Base-by-base conservation (phyloP, 2,888 invertebrate species). In the Acrobasis suavella region DNA sequence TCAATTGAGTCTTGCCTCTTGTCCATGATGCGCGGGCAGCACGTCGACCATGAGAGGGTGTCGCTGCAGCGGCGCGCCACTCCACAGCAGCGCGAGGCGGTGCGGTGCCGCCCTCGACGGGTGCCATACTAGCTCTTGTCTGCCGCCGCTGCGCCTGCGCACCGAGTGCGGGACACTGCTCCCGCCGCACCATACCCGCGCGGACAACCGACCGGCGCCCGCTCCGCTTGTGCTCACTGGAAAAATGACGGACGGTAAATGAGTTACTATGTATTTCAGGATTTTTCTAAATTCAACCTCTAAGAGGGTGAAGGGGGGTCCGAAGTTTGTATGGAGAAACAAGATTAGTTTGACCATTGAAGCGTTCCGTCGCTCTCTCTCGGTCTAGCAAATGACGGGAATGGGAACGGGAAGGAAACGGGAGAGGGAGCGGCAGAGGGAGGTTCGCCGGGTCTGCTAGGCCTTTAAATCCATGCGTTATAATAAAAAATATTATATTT, bases 31-130 rank as follows among this genome's bases (percentile, higher is more conserved):
- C 8, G 96, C 91, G 0, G 95, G 93, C 68, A 91, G 81, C 12
- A 94, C 94, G 67, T 93, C 94, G 0, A 94, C 91, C 49, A 94
- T 81, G 12, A 94, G 80, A 1, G 94, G 94, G 7, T 93, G 93
- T 6, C 89, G 75, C 0, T 93, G 83, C 2, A 94, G 85, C 12
- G 97, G 97, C 51, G 97, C 95, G 56, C 96, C 97, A 84, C 98
- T 98, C 89, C 97, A 98, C 71, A 96, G 94, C 60, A 98, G 94
- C 65, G 96, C 95, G 64, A 99, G 94, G 73, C 96, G 94, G 84
- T 99, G 98, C 2, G 97, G 96, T 22, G 98, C 97, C 1, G 97
- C 96, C 50, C 96, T 92, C 0, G 96, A 95, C 0, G 98, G 98
- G 82, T 97, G 97, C 89, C 98, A 98, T 65, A 96, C 95, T 38